Base-by-base conservation (phyloP, 2,113 vertebrate species). In the Scomber japonicus region DNA sequence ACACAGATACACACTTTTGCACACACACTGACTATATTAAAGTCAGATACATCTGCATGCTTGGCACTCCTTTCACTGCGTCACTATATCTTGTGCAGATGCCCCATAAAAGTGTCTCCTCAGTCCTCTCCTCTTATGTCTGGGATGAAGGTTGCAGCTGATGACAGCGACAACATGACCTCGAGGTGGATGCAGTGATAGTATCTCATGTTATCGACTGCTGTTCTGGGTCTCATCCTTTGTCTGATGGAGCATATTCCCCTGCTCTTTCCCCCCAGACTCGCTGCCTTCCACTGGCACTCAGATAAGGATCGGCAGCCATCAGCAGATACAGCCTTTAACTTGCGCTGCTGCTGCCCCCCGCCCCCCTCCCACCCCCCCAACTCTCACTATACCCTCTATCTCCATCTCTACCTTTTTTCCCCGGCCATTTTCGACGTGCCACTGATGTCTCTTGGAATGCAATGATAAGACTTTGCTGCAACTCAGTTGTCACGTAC, bases 281-380 rank as follows among this genome's bases (percentile, higher is more conserved):
- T 62, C 24, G 0, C 53, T 62, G 81, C 59, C 72, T 70, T 80
- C 54, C 71, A 71, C 71, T 75, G 59, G 66, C 15, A 40, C 30
- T 63, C 24, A 11, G 90, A 90, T 91, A 87, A 85, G 27, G 57
- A 92, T 92, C 88, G 19, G 49, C 79, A 86, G 83, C 85, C 88
- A 69, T 90, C 90, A 87, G 89, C 92, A 90, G 85, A 89, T 88
- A 68, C 30, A 16, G 74, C 71, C 31, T 80, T 78, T 80, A 74
- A 79, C 72, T 80, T 1, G 9, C 31, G 1, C 45, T 61, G 74
- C 73, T 17, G 27, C 73, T 31, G 31, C 30, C 68, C 61, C 44
- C 57, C 30, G 65, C 61, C 44, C 57, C 71, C 63, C 30, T 61
- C 19, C 24, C 24, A 27, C 24, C 24, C 62, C 63, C 68, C 67